Evolutionary conservation across 2,113 vertebrate species (phyloP), one percentile per base, ranked within the genome.

Genomic region (Silurus glanis): DNA sequence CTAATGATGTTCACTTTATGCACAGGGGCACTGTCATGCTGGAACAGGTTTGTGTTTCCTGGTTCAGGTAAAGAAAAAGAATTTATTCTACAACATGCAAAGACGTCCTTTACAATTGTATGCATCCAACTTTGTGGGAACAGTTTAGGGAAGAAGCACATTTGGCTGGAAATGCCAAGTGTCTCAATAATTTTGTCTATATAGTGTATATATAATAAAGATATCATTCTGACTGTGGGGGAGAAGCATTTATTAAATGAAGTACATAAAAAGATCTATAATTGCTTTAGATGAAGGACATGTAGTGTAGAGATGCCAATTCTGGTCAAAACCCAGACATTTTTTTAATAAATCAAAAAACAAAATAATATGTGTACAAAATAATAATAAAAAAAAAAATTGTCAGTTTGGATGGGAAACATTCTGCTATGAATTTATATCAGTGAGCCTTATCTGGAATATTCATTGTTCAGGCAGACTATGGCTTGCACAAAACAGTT

Each of bases 401-500:
- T 49, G 47, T 21, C 25, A 79, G 28, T 12, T 13, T 80, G 14
- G 14, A 59, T 59, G 9, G 6, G 6, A 17, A 59, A 45, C 49
- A 53, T 23, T 21, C 49, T 0, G 5, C 6, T 51, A 51, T 78
- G 25, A 9, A 79, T 9, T 4, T 0, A 14, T 37, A 28, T 37
- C 55, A 12, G 28, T 61, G 78, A 19, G 23, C 45, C n/a, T 51
- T 74, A 49, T 25, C 9, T 56, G 37, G 45, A 21, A 58, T 56
- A 81, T 61, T 61, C 28, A 21, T 17, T 75, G 71, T 83, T 71
- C 58, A 58, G 80, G 64, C 53, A 86, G 75, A 16, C 13, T 12
- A 47, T 45, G 45, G 58, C 76, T 78, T 51, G 76, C 21, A 82
- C 64, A 86, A 10, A 86, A 56, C 61, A 28, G 47, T 76, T 12